These are phyloP conservation scores for Protophormia terraenovae DNA, from an alignment of 2,888 invertebrate species.

Conservation along the genomic window DNA sequence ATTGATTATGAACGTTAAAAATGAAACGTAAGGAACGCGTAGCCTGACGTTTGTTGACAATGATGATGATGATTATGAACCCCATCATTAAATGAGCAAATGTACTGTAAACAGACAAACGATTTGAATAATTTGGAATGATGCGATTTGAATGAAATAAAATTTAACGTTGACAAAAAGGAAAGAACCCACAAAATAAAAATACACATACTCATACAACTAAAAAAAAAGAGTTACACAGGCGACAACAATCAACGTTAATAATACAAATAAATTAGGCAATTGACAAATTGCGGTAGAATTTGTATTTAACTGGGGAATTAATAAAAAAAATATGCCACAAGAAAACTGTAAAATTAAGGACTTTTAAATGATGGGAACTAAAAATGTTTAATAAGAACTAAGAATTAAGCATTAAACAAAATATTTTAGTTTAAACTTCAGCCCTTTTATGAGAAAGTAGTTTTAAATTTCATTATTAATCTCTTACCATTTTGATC, in stretches of 20 bases:
- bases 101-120: conserved; percentile 81
- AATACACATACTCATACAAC: not conserved
- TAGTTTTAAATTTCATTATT: no score
- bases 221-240: conserved; percentile 18
- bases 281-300: conserved; percentile 62
- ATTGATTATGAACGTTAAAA: conserved; percentile 43
- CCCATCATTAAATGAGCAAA: conserved; percentile 81
- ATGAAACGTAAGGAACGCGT: not conserved
- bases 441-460: not conserved
- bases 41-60: no score
- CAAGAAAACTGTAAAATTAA: conserved; percentile 30
- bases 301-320: conserved; percentile 33
- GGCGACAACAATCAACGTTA: conserved; percentile 58
- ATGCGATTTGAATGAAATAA: conserved; percentile 52
- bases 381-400: not conserved
- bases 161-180: conserved; percentile 35
- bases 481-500: no score
- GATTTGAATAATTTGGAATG: conserved; percentile 77
- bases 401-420: not conserved
- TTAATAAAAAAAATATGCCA: not conserved
- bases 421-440: not conserved
- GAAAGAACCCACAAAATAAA: conserved; percentile 7
- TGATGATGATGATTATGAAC: conserved; percentile 16
- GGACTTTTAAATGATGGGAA: conserved; percentile 36
- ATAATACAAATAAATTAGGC: conserved; percentile 59